Conservation (phyloP, 2,113 vertebrate species). For the Motacilla tschutschensis region DNA sequence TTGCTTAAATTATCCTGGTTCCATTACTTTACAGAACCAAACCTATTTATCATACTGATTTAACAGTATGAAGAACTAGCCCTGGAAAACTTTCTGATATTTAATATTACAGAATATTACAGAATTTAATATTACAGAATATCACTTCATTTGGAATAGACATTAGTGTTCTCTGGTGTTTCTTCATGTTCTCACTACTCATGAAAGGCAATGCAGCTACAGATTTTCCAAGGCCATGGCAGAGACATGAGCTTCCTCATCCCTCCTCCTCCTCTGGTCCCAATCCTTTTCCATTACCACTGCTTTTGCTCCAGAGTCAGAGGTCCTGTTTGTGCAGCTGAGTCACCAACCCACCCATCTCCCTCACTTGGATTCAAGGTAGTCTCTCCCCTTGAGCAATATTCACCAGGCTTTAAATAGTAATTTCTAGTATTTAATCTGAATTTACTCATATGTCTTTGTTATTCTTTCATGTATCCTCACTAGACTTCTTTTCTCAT, state of each 20-base stretch:
- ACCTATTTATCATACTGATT: neutral
- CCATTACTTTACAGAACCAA: neutral
- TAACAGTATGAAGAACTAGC: neutral
- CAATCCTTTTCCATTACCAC: neutral
- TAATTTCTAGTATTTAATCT: neutral
- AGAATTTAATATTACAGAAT: neutral
- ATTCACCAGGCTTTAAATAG: neutral
- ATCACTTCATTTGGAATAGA: neutral
- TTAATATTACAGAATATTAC: neutral
- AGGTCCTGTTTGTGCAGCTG: neutral
- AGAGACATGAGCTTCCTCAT: neutral
- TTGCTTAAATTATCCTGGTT: neutral
- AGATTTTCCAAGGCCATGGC: neutral
- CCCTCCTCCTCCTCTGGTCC: neutral
- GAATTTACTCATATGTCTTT: neutral
- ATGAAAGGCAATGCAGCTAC: neutral
- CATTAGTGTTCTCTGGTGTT: neutral
- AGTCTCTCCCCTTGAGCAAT: neutral
- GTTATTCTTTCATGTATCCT: neutral
- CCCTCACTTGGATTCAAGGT: accelerated
- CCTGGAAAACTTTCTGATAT: neutral
- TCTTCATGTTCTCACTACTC: neutral
- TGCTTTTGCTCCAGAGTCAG: neutral
- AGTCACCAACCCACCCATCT: neutral
- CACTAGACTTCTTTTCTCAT: neutral